Evolutionary conservation across 2,888 invertebrate genomes (phyloP), one percentile per base, ranked within the genome.

Genomic region (Diabrotica balteata): DNA sequence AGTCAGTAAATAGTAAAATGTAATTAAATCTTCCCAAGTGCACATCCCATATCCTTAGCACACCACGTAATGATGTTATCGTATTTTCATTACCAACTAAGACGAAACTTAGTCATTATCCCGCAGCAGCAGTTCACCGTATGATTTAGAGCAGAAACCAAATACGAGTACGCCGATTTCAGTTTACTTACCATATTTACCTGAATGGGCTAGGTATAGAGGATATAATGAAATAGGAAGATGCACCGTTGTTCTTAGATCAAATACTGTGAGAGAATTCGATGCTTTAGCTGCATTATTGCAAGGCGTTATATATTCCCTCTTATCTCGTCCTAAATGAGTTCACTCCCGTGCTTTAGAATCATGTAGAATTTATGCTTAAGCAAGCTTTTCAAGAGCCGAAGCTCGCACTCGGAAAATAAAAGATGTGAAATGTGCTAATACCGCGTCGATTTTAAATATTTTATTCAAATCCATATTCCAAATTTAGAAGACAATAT

Each of bases 121-220:
- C 32, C 10, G n/a, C 63, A 42, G 50, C 63, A 50, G 63, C 63
- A 63, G 57, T 63, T 63, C 50, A 43, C 10, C 11, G 63, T 50
- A 49, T 17, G 55, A 57, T 63, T 50, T 55, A 47, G 57, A 50
- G 63, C 55, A 63, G 54, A 63, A 63, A 63, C 55, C 43, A n/a
- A 47, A 63, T 57, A 63, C 63, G 57, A 47, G 57, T 63, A 63
- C 63, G 57, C 57, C 45, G 57, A 63, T 63, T 63, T 63, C 17
- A 57, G 63, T 63, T 63, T 63, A 51, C 63, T 57, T 32, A 57
- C 44, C 51, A 63, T 49, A 57, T 63, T 57, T 22, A 63, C 63
- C 57, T 63, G 63, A 57, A 63, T 17, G 8, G 45, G 62, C 32
- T 43, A 11, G 43, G 11, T 47, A 32, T 7, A 22, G 53, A 52